Evolutionary conservation across 1,140 invertebrate genomes (phyloP).

Genomic region (Idris sp.): DNA sequence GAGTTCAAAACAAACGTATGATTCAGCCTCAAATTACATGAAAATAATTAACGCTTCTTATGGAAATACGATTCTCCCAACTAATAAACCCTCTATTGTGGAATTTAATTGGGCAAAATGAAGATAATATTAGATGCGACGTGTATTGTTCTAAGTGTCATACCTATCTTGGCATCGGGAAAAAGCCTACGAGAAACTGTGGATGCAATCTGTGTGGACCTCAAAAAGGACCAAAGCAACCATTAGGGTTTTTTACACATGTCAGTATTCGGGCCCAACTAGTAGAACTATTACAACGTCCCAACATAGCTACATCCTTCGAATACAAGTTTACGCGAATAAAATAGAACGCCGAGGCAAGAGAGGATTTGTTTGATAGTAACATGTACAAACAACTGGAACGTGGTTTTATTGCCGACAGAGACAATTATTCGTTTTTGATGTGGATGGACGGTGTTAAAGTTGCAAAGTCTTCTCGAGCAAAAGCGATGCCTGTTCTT

Average conservation of each 20-base stretch:
- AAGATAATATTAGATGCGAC: background rate
- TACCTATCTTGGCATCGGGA: background rate
- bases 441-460: slow-evolving; percentile 6
- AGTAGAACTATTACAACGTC: background rate
- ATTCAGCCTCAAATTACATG: slow-evolving; percentile 2
- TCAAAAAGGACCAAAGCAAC: slow-evolving; percentile 1
- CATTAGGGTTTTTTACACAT: background rate
- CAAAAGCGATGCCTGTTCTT: background rate
- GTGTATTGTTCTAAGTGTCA: background rate
- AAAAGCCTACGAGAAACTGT: background rate
- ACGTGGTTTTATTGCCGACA: background rate
- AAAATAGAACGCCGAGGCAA: background rate
- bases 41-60: background rate
- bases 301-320: background rate
- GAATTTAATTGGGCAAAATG: too few species aligned
- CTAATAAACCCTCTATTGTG: too few species aligned
- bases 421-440: slow-evolving; percentile 4
- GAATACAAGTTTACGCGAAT: background rate
- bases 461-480: background rate
- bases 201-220: background rate
- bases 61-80: background rate
- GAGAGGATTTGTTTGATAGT: slow-evolving; percentile 2
- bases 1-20: slow-evolving; percentile 8
- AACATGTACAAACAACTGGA: background rate
- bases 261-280: background rate